Base-by-base conservation (phyloP, 2,113 vertebrate genomes). In the Agapornis roseicollis region DNA sequence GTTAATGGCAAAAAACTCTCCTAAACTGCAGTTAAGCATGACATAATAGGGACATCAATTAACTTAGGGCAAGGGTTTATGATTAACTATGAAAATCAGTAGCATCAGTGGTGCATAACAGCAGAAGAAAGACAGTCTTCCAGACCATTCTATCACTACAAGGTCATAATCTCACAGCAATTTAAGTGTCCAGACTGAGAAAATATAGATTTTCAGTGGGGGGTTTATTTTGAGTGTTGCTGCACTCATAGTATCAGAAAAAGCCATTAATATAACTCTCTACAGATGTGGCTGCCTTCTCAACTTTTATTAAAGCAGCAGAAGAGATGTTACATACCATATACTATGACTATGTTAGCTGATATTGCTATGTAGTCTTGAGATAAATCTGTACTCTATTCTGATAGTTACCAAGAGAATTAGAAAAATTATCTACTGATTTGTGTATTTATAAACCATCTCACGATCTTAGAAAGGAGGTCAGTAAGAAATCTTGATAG, bases 1-100 rank as follows among this genome's bases (percentile, higher is more conserved):
- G 61, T 96, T 96, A 96, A 95, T 96, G 91, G 91, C 79, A 83
- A 87, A 88, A 94, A 79, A 18, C 69, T 92, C 84, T 96, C 68
- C 61, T 41, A 83, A 96, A 63, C 80, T 89, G 90, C 96, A 96
- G 89, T 97, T 94, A 94, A 90, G 68, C 88, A 39, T 87, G 95
- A 97, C 96, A 97, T 97, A 97, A 97, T 97, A 94, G 93, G 96
- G 95, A 61, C 96, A 97, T 96, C 90, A 93, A 94, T 97, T 97
- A 97, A 97, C 95, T 97, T 58, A 95, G 94, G 92, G 92, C 94
- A 72, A 96, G 88, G n/a, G 2, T 92, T 97, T 93, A 91, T 94
- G 93, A 95, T 93, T 96, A 95, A 96, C 95, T 96, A 72, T 46
- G 93, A 93, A 97, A 97, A 92, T 96, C 96, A 77, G 94, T 73